Percentiles rank a stretch among this genome's conserved stretches.
These are phyloP conservation scores for Lacanobia wlatinum DNA, from an alignment of 2,888 invertebrate species.

Conservation along the genomic window DNA sequence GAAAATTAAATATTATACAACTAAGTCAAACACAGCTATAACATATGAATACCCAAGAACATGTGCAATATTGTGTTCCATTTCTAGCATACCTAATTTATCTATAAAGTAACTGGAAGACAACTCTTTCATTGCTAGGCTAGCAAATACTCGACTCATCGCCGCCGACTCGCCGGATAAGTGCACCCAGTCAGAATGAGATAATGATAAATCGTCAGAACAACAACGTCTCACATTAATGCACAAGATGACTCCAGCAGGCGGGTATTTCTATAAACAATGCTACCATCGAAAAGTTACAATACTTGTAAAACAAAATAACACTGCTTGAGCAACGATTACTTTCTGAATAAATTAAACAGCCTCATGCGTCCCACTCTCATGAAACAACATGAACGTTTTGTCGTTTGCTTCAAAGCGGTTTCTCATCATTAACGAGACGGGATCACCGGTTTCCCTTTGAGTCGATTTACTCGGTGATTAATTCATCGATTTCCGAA, in stretches of 20 bases:
- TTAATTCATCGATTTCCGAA: too few relatives aligned
- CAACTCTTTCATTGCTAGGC: background rate
- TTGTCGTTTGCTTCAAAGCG: too few relatives aligned
- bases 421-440: too few relatives aligned
- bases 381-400: too few relatives aligned
- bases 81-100: constrained; percentile 19
- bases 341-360: background rate
- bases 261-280: constrained; percentile 25
- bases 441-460: too few relatives aligned
- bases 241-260: constrained; percentile 28
- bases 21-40: constrained; percentile 16
- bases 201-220: constrained; percentile 20
- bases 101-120: constrained; percentile 18
- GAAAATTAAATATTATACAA: background rate
- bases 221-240: constrained; percentile 26
- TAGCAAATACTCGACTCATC: constrained; percentile 31
- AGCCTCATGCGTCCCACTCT: too few relatives aligned
- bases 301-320: background rate
- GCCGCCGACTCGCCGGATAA: constrained; percentile 11
- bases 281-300: constrained; percentile 10
- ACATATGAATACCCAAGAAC: constrained; percentile 6
- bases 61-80: constrained; percentile 11
- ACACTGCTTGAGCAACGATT: background rate
- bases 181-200: constrained; percentile 16
- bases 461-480: too few relatives aligned